These are phyloP conservation scores for Frieseomelitta varia DNA, from an alignment of 1,140 invertebrate genomes.

Conservation along the genomic window DNA sequence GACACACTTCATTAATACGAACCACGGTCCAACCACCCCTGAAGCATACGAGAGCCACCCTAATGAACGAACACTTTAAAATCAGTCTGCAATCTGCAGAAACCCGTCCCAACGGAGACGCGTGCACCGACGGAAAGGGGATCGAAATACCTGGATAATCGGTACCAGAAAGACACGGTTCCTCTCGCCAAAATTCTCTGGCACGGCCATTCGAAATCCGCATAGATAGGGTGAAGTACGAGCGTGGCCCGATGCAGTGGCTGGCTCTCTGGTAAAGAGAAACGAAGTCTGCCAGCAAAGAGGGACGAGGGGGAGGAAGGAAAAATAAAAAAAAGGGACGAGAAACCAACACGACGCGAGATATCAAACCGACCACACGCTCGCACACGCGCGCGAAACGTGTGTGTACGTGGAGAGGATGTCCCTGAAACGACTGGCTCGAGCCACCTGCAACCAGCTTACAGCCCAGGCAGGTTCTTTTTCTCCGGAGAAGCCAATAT, in stretches of 20 bases:
- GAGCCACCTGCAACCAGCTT: slow-evolving; percentile 3
- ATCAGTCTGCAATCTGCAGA: not conserved
- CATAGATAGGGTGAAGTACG: slow-evolving; percentile 13
- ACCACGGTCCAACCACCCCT: not conserved
- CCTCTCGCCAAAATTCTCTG: slow-evolving; percentile 20
- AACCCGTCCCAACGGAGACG: not conserved
- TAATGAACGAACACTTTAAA: not conserved
- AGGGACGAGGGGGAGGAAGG: not conserved
- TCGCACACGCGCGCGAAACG: not conserved
- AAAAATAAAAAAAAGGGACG: slow-evolving; percentile 20
- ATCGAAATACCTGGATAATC: not conserved
- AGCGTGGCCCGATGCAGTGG: slow-evolving; percentile 5
- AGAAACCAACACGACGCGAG: not conserved
- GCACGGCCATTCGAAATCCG: slow-evolving; percentile 19
- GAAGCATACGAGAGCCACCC: not conserved
- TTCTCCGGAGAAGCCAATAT: not conserved
- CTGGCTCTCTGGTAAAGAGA: not conserved
- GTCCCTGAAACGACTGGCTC: not conserved
- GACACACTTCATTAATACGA: too few relatives aligned
- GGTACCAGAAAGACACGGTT: not conserved
- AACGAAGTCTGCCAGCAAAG: not conserved
- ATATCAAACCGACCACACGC: slow-evolving; percentile 29
- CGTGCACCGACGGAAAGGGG: not conserved
- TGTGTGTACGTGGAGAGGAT: not conserved
- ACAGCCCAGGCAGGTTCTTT: not conserved